These are phyloP conservation scores for Platerodrilus igneus DNA, from an alignment of 2,888 invertebrate genomes.

Conservation along the genomic window DNA sequence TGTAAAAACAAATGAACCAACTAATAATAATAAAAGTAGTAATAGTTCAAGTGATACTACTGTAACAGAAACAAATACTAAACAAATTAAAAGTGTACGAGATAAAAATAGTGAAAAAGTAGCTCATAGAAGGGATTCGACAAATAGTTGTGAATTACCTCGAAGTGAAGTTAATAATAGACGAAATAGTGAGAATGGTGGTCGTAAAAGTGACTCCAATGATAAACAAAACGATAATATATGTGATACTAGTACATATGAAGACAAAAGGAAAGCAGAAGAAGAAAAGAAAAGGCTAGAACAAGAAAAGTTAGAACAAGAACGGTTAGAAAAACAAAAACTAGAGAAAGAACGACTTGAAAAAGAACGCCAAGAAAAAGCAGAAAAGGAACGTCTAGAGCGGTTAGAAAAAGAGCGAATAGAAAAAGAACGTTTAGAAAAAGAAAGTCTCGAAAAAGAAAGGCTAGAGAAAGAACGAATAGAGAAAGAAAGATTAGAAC, in stretches of 20 bases:
- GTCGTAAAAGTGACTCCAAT: constrained; percentile 35
- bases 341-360: constrained; percentile 34
- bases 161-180: constrained; percentile 36
- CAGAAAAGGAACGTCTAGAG: constrained; percentile 43
- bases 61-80: constrained; percentile 10
- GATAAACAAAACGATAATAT: constrained; percentile 40
- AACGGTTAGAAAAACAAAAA: constrained; percentile 33
- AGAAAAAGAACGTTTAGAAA: constrained; percentile 45
- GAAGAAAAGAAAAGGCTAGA: constrained; percentile 32
- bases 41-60: constrained; percentile 27
- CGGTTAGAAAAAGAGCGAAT: constrained; percentile 42
- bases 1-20: constrained; percentile 29
- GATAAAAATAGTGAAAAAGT: constrained; percentile 38
- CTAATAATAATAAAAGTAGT: constrained; percentile 25
- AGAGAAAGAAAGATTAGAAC: constrained; percentile 45
- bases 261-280: constrained; percentile 33
- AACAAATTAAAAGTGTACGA: constrained; percentile 30
- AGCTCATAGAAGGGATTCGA: constrained; percentile 34
- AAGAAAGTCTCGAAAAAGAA: constrained; percentile 36
- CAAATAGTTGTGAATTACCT: constrained; percentile 30
- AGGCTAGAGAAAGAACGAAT: constrained; percentile 38
- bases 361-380: constrained; percentile 35
- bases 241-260: constrained; percentile 34
- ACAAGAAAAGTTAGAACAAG: constrained; percentile 29
- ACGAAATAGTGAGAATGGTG: constrained; percentile 40